phyloP scores from a whole-genome alignment of 2,797 vertebrate genomes.

The Crenuchus spilurus region DNA sequence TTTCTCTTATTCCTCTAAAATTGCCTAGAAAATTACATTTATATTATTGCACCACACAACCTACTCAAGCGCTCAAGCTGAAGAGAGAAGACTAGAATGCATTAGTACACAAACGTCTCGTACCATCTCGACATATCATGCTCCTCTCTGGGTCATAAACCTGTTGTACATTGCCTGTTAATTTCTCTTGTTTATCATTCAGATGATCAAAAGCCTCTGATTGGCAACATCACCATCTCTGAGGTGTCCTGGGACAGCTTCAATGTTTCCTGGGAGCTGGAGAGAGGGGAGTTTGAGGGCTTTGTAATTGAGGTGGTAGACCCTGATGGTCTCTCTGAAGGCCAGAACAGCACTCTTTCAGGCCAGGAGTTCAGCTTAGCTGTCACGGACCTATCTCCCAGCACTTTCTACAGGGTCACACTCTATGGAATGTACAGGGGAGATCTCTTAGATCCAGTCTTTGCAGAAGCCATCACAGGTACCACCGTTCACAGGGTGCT shows the following conservation, averaged over 20 bases:
- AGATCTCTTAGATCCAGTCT: slow-evolving; percentile 80
- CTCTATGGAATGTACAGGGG: slow-evolving; percentile 83
- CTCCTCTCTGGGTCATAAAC: slow-evolving; percentile 35
- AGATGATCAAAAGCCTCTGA: slow-evolving; percentile 87
- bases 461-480: slow-evolving; percentile 91
- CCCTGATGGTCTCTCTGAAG: slow-evolving; percentile 72
- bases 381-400: slow-evolving; percentile 81
- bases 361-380: slow-evolving; percentile 72
- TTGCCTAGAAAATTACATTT: too few species aligned
- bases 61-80: too few species aligned
- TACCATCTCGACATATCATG: slow-evolving; percentile 3
- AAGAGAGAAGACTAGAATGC: too few species aligned
- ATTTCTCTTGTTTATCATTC: slow-evolving; percentile 78
- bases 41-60: too few species aligned
- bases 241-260: slow-evolving; percentile 86
- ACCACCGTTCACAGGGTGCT: slow-evolving; percentile 58
- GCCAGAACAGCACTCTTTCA: slow-evolving; percentile 79
- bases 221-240: slow-evolving; percentile 81
- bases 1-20: too few species aligned
- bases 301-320: slow-evolving; percentile 91
- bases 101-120: too few species aligned
- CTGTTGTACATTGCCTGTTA: slow-evolving; percentile 48
- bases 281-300: slow-evolving; percentile 79
- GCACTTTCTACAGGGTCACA: slow-evolving; percentile 83
- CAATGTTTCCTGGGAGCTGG: slow-evolving; percentile 86